These are phyloP conservation scores for Hyles lineata DNA, from an alignment of 2,888 invertebrate genomes.

Conservation along the genomic window DNA sequence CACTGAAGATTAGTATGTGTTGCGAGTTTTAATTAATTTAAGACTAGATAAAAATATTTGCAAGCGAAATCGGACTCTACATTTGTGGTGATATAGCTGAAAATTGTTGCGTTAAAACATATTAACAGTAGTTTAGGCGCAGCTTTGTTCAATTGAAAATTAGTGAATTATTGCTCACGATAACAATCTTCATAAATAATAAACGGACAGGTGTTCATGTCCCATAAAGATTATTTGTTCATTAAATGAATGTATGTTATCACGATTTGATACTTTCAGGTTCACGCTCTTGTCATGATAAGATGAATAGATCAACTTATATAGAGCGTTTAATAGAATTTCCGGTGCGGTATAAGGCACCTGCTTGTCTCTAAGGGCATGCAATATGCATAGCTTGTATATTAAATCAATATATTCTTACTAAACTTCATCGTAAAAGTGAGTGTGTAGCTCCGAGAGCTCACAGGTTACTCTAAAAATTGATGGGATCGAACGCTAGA, in stretches of 20 bases:
- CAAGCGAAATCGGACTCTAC: not conserved
- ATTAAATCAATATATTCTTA: no score
- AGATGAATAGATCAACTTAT: conserved; percentile 1
- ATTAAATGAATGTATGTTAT: conserved; percentile 26
- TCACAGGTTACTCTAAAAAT: no score
- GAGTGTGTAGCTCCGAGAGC: no score
- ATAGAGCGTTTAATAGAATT: not conserved
- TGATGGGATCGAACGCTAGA: no score
- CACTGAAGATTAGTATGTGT: conserved; percentile 21
- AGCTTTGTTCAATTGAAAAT: conserved; percentile 38
- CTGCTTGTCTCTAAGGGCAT: not conserved
- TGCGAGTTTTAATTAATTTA: conserved; percentile 24
- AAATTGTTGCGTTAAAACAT: not conserved
- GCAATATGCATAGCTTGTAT: no score
- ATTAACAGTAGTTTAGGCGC: conserved; percentile 26
- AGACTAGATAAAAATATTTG: not conserved
- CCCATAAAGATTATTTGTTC: conserved; percentile 49
- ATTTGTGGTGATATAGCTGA: not conserved
- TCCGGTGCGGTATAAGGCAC: not conserved
- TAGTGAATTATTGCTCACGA: conserved; percentile 82
- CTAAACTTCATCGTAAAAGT: no score
- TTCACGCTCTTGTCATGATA: conserved; percentile 11
- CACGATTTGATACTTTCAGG: conserved; percentile 1
- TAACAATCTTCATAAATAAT: conserved; percentile 78
- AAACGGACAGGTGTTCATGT: conserved; percentile 20